Base-by-base conservation (phyloP, 2,888 invertebrate species). In the Chamaedrilus cognettii region DNA sequence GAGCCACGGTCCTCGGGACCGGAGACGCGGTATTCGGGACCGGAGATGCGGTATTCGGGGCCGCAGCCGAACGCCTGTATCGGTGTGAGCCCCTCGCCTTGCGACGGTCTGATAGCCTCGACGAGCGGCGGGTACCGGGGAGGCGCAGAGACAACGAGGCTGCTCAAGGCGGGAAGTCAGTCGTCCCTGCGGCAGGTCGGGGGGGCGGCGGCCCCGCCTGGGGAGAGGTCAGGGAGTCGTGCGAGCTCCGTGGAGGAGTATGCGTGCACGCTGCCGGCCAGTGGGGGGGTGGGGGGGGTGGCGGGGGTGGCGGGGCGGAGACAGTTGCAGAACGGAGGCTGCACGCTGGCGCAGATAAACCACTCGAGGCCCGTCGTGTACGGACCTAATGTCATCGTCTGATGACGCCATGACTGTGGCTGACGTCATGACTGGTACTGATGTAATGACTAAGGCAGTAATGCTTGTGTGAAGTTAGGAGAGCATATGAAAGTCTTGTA, bases 61-160 rank as follows among this genome's bases (percentile, higher is more conserved):
- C 55, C 55, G 11, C 55, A 52, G 55, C 55, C 55, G 7, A 52
- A 52, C 55, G 11, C 55, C 55, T 52, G 55, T 26, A 52, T 7
- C 7, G 55, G 55, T 26, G 55, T 52, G 15, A 52, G 55, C 26
- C 55, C 55, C 7, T 52, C 15, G 55, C 55, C 15, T 19, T 19
- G 19, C 42, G 19, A 42, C 19, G 42, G 11, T 42, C 42, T 11
- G 42, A 7, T 19, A 11, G 7, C 42, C 7, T 11, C 11, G 7
- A 42, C 42, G 11, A 42, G 19, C 11, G 7, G 11, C 11, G 7
- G 11, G 7, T 19, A 7, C 42, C 7, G 42, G 19, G 42, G 42
- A 11, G 42, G 42, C 42, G 42, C 42, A 42, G n/a, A n/a, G n/a
- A n/a, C n/a, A n/a, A n/a, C n/a, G n/a, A 42, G 42, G 42, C 42